Base-by-base conservation (phyloP, 2,888 invertebrate species). In the Phania funesta region DNA sequence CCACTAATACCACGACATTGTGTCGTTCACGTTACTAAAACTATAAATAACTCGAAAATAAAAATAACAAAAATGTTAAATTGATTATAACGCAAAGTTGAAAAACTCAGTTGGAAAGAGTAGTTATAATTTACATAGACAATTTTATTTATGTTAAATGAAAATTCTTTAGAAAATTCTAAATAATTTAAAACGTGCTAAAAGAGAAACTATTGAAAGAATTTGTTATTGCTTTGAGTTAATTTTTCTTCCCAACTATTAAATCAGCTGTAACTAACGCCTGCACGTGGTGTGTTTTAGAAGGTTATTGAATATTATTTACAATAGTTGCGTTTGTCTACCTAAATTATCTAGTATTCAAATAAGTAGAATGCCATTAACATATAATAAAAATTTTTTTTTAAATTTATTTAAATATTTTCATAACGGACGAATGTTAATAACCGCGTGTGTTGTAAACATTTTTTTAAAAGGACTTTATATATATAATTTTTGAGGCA, bases 181-280 rank as follows among this genome's bases (percentile, higher is more conserved):
- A 20, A 11, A 22, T 9, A 8, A 20, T 3, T 22, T 20, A 46
- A 2, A 46, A 46, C 32, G 11, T 9, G 2, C 11, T 2, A 11
- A 32, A 32, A 32, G 41, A 3, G 41, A 52, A 41, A 41, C n/a
- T 62, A 62, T 73, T 48, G 41, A 11, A 41, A 52, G 62, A 62
- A 73, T 52, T 20, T 71, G 29, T 32, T 62, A 73, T 62, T 60
- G 73, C 44, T 62, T 52, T 22, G 32, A 18, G 38, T 41, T 60
- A 50, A 71, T 50, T 67, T 52, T 32, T 2, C 7, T 24, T 24
- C 18, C 9, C n/a, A 20, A 8, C 24, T 24, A 48, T 20, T 60
- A 16, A 50, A 50, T 9, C n/a, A 50, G 26, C 50, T 38, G 71
- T 13, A 24, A n/a, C 18, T 35, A 38, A 58, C 24, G 35, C 4